These are phyloP conservation scores for Parus major DNA, from an alignment of 2,113 vertebrate species.

Conservation along the genomic window DNA sequence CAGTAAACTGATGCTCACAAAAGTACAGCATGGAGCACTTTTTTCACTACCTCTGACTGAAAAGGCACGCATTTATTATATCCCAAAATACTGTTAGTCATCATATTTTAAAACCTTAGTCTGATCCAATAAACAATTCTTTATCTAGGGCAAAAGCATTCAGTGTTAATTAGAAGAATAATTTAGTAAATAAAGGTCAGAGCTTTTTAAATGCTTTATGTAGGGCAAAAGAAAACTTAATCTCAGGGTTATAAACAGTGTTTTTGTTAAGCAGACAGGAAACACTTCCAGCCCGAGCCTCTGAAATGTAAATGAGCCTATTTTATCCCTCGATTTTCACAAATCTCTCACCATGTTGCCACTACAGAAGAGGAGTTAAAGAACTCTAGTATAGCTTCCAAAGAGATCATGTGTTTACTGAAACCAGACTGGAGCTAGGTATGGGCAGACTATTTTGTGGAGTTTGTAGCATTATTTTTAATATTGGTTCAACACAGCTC, in stretches of 20 bases:
- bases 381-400: background rate
- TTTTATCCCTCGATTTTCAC: constrained; percentile 45
- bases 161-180: constrained; percentile 8
- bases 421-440: background rate
- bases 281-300: background rate
- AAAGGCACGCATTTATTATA: background rate
- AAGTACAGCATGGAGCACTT: background rate
- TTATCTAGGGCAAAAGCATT: background rate
- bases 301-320: constrained; percentile 50
- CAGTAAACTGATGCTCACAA: background rate
- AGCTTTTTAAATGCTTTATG: background rate
- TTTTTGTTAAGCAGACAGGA: constrained; percentile 6
- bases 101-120: background rate
- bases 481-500: background rate
- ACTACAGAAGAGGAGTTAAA: background rate
- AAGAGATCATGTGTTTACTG: background rate
- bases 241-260: background rate
- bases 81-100: background rate
- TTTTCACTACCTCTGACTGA: background rate
- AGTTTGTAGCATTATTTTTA: background rate
- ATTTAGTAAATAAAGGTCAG: constrained; percentile 27
- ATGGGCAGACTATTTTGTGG: background rate
- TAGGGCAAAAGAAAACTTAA: constrained; percentile 1
- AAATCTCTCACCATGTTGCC: constrained; percentile 21
- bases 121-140: background rate